phyloP scores from a whole-genome alignment of 2,888 invertebrate species.

The Drosophila eohydei region DNA sequence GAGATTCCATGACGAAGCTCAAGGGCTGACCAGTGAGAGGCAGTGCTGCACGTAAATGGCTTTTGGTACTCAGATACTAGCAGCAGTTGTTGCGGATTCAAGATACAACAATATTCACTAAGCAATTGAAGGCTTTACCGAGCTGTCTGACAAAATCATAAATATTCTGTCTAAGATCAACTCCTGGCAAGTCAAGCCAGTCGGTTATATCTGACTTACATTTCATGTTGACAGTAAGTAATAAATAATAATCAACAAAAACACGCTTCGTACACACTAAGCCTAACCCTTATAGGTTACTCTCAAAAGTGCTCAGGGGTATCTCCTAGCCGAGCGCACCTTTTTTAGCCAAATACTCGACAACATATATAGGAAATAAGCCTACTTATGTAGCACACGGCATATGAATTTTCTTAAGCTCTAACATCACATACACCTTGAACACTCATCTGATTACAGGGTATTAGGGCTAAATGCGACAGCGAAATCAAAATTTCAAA shows the following conservation, averaged over 20 bases:
- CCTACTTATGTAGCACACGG: not conserved
- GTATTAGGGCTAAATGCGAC: conserved; percentile 9
- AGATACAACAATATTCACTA: no score
- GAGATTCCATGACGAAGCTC: not conserved
- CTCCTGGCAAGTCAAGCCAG: not conserved
- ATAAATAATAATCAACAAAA: not conserved
- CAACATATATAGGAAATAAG: not conserved
- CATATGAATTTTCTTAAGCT: not conserved
- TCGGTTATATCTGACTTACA: not conserved
- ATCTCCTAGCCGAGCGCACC: not conserved
- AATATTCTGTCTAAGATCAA: no score
- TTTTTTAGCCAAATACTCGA: no score
- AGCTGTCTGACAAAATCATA: no score
- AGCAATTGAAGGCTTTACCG: no score
- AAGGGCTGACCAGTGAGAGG: no score
- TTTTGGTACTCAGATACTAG: not conserved
- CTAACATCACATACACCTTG: not conserved
- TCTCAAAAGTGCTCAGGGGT: not conserved
- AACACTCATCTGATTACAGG: not conserved
- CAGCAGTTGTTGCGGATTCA: no score
- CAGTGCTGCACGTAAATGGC: not conserved
- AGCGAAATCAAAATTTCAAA: conserved; percentile 18
- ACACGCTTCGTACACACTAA: not conserved
- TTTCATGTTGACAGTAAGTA: no score
- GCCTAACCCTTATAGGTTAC: no score